Base-by-base conservation (phyloP, 2,888 invertebrate species). In the Dynastes tityus region DNA sequence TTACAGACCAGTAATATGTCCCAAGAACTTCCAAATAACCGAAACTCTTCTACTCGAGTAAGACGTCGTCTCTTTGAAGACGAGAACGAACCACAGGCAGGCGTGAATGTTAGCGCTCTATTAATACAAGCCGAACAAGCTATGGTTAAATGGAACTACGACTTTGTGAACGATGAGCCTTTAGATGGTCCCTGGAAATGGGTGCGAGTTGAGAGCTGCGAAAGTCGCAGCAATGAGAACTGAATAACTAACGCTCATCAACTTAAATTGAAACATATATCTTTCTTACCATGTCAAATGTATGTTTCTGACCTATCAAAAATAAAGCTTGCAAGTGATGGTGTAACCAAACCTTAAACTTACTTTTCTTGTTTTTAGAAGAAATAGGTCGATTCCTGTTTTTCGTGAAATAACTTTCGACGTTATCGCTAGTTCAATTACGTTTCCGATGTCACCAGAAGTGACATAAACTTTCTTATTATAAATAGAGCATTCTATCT, bases 121-220 rank as follows among this genome's bases (percentile, higher is more conserved):
- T 3, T n/a, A 53, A 22, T 9, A 27, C 27, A 29, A 1, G 27
- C 3, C n/a, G 53, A 53, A 16, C 16, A 61, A 11, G 61, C 61
- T 22, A 61, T 84, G 53, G 82, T 85, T 40, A 89, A 88, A 80
- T 92, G 90, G 89, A 91, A 91, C 81, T 92, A 91, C 63, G 91
- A 92, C 84, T 90, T 91, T 73, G 86, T 86, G 79, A 90, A 89
- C 0, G 92, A 90, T 73, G 82, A 84, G 58, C 90, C 90, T 2
- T 80, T 89, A 55, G 85, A 87, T 2, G 92, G 91, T 1, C 84
- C 83, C 1, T 91, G 88, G 80, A 85, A 88, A 76, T 92, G 92
- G 92, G 87, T 80, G 51, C 86, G 84, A 80, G 80, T 87, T 2
- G 65, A 78, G 6, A n/a, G 13, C n/a, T 70, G 11, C 27, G n/a